Conservation (phyloP, 2,797 vertebrate species). For the Buphagus erythrorhynchus region DNA sequence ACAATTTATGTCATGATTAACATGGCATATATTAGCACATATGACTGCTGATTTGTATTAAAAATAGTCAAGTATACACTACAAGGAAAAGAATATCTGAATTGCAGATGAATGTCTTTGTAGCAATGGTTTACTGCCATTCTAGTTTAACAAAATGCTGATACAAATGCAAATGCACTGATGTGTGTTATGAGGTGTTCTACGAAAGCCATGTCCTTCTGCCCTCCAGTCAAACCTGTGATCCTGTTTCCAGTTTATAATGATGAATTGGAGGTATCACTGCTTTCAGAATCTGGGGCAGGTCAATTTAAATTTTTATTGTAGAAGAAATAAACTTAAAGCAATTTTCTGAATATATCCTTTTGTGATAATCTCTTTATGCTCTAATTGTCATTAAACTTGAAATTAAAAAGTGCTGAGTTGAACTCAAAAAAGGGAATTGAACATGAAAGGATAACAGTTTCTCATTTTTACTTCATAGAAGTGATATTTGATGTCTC, state of each 20-base stretch:
- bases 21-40: background rate
- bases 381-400: slow-evolving; percentile 41
- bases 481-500: slow-evolving; percentile 46
- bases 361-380: slow-evolving; percentile 38
- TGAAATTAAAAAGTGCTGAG: slow-evolving; percentile 20
- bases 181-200: background rate
- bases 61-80: background rate
- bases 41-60: background rate
- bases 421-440: slow-evolving; percentile 34
- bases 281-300: background rate
- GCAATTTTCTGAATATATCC: background rate
- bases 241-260: background rate
- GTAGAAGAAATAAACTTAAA: background rate
- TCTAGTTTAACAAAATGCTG: background rate
- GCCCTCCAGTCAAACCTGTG: background rate
- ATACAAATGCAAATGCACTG: background rate
- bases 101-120: background rate
- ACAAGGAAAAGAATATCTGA: background rate
- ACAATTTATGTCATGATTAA: background rate
- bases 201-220: background rate
- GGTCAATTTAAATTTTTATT: background rate
- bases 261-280: background rate
- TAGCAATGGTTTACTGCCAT: background rate
- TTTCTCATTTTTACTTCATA: slow-evolving; percentile 54
- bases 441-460: slow-evolving; percentile 4